These are phyloP conservation scores for Puma concolor DNA, from an alignment of 2,113 vertebrate species.

Conservation along the genomic window DNA sequence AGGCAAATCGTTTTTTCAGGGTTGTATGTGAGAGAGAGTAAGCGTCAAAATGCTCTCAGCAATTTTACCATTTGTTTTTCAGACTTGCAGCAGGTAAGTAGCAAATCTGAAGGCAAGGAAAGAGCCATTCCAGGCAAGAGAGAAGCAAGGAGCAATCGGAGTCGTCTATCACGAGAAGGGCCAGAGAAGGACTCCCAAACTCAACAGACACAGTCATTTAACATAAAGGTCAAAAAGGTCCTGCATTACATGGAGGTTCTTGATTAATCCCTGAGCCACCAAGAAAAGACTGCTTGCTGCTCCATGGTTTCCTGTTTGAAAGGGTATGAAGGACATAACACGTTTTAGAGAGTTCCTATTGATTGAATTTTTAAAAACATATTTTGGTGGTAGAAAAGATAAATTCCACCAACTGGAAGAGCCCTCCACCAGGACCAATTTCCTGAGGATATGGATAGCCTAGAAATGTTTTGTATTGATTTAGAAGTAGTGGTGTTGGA, in stretches of 20 bases:
- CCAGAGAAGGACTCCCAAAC: too few relatives aligned
- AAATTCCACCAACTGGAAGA: neutral
- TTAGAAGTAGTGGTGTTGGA: neutral
- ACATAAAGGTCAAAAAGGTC: neutral
- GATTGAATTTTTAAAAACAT: neutral
- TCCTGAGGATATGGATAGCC: neutral
- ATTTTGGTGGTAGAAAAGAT: neutral
- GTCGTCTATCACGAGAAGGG: neutral
- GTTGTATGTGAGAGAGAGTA: neutral
- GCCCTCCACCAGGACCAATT: neutral
- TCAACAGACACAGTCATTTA: neutral
- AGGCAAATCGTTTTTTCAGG: neutral
- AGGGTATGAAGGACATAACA: neutral
- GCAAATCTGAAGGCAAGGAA: neutral
- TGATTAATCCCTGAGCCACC: neutral
- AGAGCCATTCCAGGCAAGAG: neutral
- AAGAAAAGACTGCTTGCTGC: neutral
- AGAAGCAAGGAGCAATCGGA: neutral
- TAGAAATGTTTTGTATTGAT: slow-evolving; percentile 10
- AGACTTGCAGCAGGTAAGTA: neutral
- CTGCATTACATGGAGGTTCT: neutral
- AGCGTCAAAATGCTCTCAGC: neutral
- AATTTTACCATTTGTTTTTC: neutral
- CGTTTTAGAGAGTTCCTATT: neutral
- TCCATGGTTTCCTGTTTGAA: neutral